phyloP scores from a whole-genome alignment of 2,888 invertebrate species.

The Tinea semifulvella region DNA sequence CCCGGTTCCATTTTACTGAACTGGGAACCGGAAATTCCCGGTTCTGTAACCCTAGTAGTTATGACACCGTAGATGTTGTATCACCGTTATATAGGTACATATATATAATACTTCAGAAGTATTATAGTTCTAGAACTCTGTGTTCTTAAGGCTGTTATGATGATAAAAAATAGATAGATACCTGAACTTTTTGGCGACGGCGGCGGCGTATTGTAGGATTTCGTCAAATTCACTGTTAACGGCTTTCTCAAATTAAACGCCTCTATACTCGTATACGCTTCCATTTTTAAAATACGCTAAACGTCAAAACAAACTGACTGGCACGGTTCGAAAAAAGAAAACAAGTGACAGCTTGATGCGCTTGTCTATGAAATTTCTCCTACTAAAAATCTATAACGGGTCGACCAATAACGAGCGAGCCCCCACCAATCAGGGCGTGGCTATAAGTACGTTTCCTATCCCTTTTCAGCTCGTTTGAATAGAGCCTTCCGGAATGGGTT shows the following conservation, averaged over 20 bases:
- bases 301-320: neutral
- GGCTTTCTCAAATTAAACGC: slow-evolving; percentile 30
- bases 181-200: slow-evolving; percentile 48
- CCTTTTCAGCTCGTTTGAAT: slow-evolving; percentile 37
- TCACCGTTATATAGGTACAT: too few relatives aligned
- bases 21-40: too few relatives aligned
- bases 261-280: slow-evolving; percentile 27
- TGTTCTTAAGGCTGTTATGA: too few relatives aligned
- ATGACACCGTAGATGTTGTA: too few relatives aligned
- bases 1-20: too few relatives aligned
- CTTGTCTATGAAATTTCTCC: slow-evolving; percentile 34
- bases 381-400: slow-evolving; percentile 59
- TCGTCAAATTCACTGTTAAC: slow-evolving; percentile 37
- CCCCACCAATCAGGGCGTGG: slow-evolving; percentile 57
- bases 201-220: slow-evolving; percentile 38
- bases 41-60: too few relatives aligned
- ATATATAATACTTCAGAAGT: too few relatives aligned
- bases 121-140: too few relatives aligned
- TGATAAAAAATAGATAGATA: too few relatives aligned
- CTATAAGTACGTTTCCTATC: slow-evolving; percentile 35
- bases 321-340: slow-evolving; percentile 24
- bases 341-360: slow-evolving; percentile 35
- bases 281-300: slow-evolving; percentile 4
- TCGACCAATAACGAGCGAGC: slow-evolving; percentile 48
- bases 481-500: slow-evolving; percentile 4